A percentile compares a stretch with the other conserved stretches of the same genome.
These are phyloP conservation scores for Tetheella fluctuosa DNA, from an alignment of 2,888 invertebrate species.

Conservation along the genomic window DNA sequence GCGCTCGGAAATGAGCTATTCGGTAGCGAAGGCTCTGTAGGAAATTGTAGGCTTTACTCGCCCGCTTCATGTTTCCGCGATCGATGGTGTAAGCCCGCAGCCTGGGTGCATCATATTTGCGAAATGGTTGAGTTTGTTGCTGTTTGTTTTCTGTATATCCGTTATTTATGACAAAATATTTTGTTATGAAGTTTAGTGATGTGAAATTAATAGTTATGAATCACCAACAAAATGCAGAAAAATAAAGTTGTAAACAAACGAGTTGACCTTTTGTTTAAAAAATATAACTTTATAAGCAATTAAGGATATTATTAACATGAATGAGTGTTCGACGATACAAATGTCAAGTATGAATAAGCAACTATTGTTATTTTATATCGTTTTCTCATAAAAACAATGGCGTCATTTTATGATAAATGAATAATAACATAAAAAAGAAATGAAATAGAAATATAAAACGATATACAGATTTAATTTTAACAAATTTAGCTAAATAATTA, in stretches of 20 bases:
- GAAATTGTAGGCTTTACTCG: constrained; percentile 48
- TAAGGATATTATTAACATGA: not conserved
- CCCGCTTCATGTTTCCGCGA: constrained; percentile 19
- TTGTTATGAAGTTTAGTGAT: too few species aligned
- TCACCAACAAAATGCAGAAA: too few species aligned
- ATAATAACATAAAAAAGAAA: not conserved
- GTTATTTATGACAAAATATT: too few species aligned
- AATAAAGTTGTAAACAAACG: too few species aligned
- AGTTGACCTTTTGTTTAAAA: too few species aligned
- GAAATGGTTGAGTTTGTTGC: not conserved
- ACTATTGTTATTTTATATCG: too few species aligned
- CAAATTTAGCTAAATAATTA: too few species aligned
- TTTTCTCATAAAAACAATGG: not conserved
- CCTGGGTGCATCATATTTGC: not conserved
- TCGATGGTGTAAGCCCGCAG: constrained; percentile 15
- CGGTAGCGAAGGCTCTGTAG: constrained; percentile 36
- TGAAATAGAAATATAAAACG: too few species aligned
- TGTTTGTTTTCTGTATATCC: too few species aligned
- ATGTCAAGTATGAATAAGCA: not conserved
- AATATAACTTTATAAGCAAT: not conserved
- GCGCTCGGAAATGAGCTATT: constrained; percentile 54
- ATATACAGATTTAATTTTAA: too few species aligned
- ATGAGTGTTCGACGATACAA: not conserved
- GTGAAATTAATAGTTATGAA: too few species aligned
- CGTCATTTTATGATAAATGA: not conserved